Conservation (phyloP, 2,888 invertebrate species). For the Panopea generosa region DNA sequence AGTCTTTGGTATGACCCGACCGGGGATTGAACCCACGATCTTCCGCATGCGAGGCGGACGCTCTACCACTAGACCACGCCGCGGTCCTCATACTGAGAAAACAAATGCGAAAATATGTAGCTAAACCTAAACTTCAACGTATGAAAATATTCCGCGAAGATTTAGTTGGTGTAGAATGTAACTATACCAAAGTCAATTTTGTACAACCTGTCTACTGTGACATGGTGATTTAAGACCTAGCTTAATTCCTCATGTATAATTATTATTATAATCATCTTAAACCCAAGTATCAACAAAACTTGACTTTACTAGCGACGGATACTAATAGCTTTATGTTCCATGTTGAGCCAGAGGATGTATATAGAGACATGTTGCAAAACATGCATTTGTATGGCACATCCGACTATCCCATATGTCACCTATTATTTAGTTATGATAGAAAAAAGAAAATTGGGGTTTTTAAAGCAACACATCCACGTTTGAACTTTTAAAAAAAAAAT, state of each 20-base stretch:
- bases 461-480: no score
- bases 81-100: no score
- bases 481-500: no score
- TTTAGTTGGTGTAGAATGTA: constrained; percentile 23
- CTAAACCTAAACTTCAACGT: constrained; percentile 27
- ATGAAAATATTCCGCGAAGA: constrained; percentile 32
- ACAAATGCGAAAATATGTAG: constrained; percentile 5
- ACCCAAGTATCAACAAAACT: constrained; percentile 16
- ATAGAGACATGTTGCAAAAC: constrained; percentile 37
- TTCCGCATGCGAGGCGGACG: no score
- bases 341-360: constrained; percentile 43
- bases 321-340: constrained; percentile 42
- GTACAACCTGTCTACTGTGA: constrained; percentile 32
- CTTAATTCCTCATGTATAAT: constrained; percentile 84
- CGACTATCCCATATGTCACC: constrained; percentile 70
- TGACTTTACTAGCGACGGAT: constrained; percentile 45
- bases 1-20: no score
- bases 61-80: no score
- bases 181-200: constrained; percentile 19
- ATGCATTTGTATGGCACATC: constrained; percentile 59
- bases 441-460: constrained; percentile 71
- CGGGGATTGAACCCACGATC: no score
- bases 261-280: constrained; percentile 76
- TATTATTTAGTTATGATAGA: neutral
- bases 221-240: constrained; percentile 22